Conservation (phyloP, 1,140 invertebrate genomes). For the Trypoxylus dichotomus region DNA sequence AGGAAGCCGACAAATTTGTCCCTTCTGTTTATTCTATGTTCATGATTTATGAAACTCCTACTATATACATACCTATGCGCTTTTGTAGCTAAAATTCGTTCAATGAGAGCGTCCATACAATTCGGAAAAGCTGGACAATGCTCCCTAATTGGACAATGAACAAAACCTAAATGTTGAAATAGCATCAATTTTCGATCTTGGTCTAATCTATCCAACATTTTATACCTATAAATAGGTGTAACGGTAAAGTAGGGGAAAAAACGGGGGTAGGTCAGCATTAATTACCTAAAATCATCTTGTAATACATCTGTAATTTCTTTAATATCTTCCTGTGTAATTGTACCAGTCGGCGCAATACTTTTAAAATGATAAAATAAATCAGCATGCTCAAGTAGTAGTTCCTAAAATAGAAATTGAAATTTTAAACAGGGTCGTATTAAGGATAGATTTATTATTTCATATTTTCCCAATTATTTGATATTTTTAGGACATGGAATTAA, state of each 20-base stretch:
- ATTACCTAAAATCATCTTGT: conserved; percentile 84
- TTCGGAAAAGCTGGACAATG: conserved; percentile 89
- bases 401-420: conserved; percentile 57
- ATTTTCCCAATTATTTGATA: background rate
- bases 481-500: background rate
- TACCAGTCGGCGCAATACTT: conserved; percentile 83
- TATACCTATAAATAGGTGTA: conserved; percentile 67
- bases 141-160: conserved; percentile 92
- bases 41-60: too few relatives aligned
- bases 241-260: background rate
- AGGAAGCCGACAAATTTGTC: too few relatives aligned
- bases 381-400: conserved; percentile 90
- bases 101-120: conserved; percentile 87
- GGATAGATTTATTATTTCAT: background rate
- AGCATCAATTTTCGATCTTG: conserved; percentile 93
- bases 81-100: conserved; percentile 72
- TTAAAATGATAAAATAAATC: conserved; percentile 94
- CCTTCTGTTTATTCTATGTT: too few relatives aligned
- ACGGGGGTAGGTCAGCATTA: background rate
- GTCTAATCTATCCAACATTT: conserved; percentile 88
- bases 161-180: conserved; percentile 93
- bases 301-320: conserved; percentile 91
- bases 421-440: background rate
- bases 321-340: conserved; percentile 92
- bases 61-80: conserved; percentile 57